Evolutionary conservation across 2,888 invertebrate genomes (phyloP).

Genomic region (Chrysodeixis includens): DNA sequence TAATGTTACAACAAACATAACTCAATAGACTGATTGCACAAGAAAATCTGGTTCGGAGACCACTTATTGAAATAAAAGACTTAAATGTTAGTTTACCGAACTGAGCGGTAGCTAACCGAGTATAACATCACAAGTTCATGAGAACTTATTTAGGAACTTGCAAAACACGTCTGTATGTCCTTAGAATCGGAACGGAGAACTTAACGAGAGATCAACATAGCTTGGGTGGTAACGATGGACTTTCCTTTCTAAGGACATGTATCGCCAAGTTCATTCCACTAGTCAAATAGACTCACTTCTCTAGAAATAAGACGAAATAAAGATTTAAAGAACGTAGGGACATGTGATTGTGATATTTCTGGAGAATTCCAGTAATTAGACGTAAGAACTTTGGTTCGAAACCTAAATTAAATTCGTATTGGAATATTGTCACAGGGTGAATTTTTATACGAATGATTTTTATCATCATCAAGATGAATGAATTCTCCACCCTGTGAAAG

Average conservation of each 20-base stretch:
- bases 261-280: slow-evolving; percentile 52
- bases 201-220: slow-evolving; percentile 11
- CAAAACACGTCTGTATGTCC: slow-evolving; percentile 21
- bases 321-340: slow-evolving; percentile 53
- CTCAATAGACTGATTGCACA: slow-evolving; percentile 27
- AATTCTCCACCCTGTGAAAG: slow-evolving; percentile 40
- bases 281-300: slow-evolving; percentile 63
- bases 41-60: slow-evolving; percentile 12
- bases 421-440: slow-evolving; percentile 57
- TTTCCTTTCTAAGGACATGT: slow-evolving; percentile 39
- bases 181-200: slow-evolving; percentile 24
- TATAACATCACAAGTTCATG: slow-evolving; percentile 3
- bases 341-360: slow-evolving; percentile 72
- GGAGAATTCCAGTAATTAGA: slow-evolving; percentile 65
- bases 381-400: slow-evolving; percentile 70
- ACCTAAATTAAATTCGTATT: slow-evolving; percentile 63
- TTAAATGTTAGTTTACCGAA: slow-evolving; percentile 12
- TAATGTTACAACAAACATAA: slow-evolving; percentile 15
- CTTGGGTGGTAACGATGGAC: neutral
- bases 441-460: slow-evolving; percentile 40
- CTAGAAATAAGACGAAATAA: slow-evolving; percentile 58
- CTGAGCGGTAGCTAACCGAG: slow-evolving; percentile 1
- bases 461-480: slow-evolving; percentile 20
- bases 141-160: slow-evolving; percentile 12
- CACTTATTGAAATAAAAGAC: slow-evolving; percentile 4